Evolutionary conservation across 1,140 invertebrate genomes (phyloP).

Genomic region (Zaprionus vittiger): DNA sequence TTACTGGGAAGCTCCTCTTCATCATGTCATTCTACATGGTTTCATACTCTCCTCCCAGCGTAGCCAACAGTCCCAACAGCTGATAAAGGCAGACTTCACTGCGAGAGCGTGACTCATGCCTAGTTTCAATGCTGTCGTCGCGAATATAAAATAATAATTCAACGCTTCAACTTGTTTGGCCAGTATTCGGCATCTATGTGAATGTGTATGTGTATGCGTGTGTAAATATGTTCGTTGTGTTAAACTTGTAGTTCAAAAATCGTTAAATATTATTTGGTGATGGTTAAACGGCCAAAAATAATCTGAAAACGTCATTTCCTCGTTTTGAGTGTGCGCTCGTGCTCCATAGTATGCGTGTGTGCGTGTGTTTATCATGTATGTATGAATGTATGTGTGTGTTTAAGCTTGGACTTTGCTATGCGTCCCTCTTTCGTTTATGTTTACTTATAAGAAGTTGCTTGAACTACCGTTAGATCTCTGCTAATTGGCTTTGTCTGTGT

Average conservation of each 20-base stretch:
- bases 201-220: slow-evolving; percentile 12
- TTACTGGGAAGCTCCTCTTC: slow-evolving; percentile 34
- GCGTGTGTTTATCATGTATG: slow-evolving; percentile 6
- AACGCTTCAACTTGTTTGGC: slow-evolving; percentile 64
- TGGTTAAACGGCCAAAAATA: slow-evolving; percentile 65
- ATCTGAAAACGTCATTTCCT: slow-evolving; percentile 77
- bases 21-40: slow-evolving; percentile 24
- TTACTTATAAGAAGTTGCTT: slow-evolving; percentile 73
- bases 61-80: slow-evolving; percentile 38
- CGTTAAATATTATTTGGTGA: slow-evolving; percentile 67
- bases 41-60: not conserved
- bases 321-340: slow-evolving; percentile 35
- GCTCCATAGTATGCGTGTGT: not conserved
- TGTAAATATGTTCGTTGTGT: slow-evolving; percentile 6
- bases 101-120: slow-evolving; percentile 51
- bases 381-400: not conserved
- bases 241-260: slow-evolving; percentile 53
- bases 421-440: slow-evolving; percentile 43
- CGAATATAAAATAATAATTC: slow-evolving; percentile 31
- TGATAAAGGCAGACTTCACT: slow-evolving; percentile 60
- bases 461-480: slow-evolving; percentile 71
- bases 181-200: slow-evolving; percentile 47
- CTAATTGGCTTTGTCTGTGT: slow-evolving; percentile 69
- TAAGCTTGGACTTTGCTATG: slow-evolving; percentile 42
- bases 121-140: slow-evolving; percentile 51